phyloP scores from a whole-genome alignment of 2,113 vertebrate species.

The Scortum barcoo region DNA sequence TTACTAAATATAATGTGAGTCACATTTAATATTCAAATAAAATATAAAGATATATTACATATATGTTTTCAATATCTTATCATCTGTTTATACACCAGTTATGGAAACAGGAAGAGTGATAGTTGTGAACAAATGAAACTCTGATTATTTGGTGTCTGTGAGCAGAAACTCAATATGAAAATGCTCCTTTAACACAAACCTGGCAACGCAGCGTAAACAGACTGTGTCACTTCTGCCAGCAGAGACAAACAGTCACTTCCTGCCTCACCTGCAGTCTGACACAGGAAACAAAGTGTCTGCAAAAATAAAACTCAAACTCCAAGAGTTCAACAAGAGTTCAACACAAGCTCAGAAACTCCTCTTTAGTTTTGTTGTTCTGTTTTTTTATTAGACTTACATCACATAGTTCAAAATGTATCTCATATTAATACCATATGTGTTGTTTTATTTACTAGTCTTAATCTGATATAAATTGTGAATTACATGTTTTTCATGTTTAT shows the following conservation, averaged over 20 bases:
- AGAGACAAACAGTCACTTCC: constrained; percentile 13
- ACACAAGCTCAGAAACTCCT: background rate
- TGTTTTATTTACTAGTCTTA: too few relatives aligned
- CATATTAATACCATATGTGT: too few relatives aligned
- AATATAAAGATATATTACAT: background rate
- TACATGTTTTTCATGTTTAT: too few relatives aligned
- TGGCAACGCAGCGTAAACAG: background rate
- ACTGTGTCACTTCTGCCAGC: constrained; percentile 29
- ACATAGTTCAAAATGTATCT: too few relatives aligned
- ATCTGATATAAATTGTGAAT: too few relatives aligned
- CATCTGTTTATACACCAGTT: too few relatives aligned
- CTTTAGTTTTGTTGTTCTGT: too few relatives aligned
- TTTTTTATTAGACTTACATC: too few relatives aligned
- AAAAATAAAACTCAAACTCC: constrained; percentile 38
- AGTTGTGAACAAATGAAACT: background rate
- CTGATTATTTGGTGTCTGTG: too few relatives aligned
- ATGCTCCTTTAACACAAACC: background rate
- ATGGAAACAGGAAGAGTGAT: background rate
- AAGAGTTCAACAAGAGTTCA: background rate
- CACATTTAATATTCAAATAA: background rate
- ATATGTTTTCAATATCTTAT: too few relatives aligned
- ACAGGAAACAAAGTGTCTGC: background rate
- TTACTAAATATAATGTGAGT: too few relatives aligned
- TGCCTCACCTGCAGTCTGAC: background rate
- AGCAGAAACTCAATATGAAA: background rate